phyloP scores from a whole-genome alignment of 2,113 vertebrate genomes.

The Benitochromis conjunctus region DNA sequence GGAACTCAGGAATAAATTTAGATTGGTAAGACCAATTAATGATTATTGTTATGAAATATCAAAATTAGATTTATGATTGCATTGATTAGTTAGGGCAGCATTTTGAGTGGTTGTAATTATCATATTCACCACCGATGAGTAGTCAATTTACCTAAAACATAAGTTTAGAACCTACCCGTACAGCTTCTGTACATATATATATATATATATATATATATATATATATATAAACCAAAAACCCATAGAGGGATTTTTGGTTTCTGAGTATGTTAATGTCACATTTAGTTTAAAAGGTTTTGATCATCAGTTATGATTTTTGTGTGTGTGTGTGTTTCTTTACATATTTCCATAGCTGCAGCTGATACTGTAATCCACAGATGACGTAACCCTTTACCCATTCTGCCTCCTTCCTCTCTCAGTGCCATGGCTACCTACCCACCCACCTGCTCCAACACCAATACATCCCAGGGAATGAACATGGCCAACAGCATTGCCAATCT shows the following conservation, averaged over 20 bases:
- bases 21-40: not conserved
- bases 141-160: not conserved
- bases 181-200: not conserved
- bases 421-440: conserved; percentile 94
- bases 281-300: not conserved
- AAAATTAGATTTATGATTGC: not conserved
- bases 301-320: not conserved
- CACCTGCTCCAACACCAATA: conserved; percentile 91
- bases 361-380: conserved; percentile 5
- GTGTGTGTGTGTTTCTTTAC: not conserved
- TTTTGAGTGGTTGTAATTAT: not conserved
- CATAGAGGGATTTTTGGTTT: not conserved
- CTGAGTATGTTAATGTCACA: not conserved
- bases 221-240: too few relatives aligned
- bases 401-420: conserved; percentile 66
- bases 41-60: not conserved
- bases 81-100: not conserved
- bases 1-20: not conserved
- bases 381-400: conserved; percentile 4
- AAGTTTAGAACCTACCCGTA: not conserved
- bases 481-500: conserved; percentile 99
- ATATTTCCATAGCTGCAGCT: conserved; percentile 38
- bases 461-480: conserved; percentile 97
- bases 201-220: not conserved
- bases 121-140: not conserved